Evolutionary conservation across 2,113 vertebrate genomes (phyloP).

Genomic region (Toxotes jaculatrix): DNA sequence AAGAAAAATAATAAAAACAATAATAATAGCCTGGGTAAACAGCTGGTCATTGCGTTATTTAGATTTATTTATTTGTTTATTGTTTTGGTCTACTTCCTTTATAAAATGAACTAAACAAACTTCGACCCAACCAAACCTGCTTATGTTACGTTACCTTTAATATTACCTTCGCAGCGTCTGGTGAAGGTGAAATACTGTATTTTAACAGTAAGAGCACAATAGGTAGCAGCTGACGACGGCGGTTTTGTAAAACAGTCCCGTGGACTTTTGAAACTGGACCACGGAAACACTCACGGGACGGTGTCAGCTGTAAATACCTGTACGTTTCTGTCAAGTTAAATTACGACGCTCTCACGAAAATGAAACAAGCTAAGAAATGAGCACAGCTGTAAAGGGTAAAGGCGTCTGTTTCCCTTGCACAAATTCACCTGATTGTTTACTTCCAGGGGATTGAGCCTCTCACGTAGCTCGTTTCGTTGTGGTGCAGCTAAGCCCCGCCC

Average conservation of each 20-base stretch:
- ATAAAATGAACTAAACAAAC: not conserved
- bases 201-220: not conserved
- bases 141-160: not conserved
- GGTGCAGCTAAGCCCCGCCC: not conserved
- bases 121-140: fast-evolving
- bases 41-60: too few relatives aligned
- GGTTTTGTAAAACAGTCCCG: not conserved
- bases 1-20: too few relatives aligned
- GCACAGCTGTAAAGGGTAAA: fast-evolving
- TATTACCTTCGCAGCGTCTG: too few relatives aligned
- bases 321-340: not conserved
- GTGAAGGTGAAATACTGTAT: not conserved
- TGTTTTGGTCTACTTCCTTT: too few relatives aligned
- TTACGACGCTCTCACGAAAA: not conserved
- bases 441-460: not conserved
- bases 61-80: too few relatives aligned
- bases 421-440: too few relatives aligned
- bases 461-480: not conserved
- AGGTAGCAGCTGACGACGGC: not conserved
- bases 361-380: not conserved
- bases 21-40: too few relatives aligned
- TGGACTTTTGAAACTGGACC: not conserved
- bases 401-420: not conserved
- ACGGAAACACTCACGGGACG: not conserved
- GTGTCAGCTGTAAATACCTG: not conserved